phyloP scores from a whole-genome alignment of 2,113 vertebrate genomes.

The Anoplopoma fimbria region DNA sequence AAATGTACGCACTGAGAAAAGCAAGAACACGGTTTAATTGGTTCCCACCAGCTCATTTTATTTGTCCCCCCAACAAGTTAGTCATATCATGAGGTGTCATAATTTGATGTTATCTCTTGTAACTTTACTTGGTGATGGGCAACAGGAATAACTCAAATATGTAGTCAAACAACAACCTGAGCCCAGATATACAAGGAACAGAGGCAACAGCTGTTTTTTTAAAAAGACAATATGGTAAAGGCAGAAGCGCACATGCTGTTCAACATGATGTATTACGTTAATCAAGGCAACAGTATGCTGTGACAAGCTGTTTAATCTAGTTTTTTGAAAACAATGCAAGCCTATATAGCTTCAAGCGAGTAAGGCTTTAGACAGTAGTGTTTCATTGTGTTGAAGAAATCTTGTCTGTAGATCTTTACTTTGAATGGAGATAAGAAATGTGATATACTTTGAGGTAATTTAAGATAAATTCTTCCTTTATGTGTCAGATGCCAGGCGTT shows the following conservation, averaged over 20 bases:
- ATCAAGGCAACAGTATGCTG: constrained; percentile 21
- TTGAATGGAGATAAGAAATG: neutral
- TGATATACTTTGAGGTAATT: neutral
- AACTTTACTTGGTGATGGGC: neutral
- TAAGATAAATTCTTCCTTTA: neutral
- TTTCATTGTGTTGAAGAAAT: neutral
- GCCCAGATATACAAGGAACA: neutral
- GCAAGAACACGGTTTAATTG: neutral
- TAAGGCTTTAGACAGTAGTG: neutral
- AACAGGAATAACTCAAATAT: neutral
- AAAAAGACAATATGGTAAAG: constrained; percentile 32
- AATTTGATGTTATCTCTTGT: neutral
- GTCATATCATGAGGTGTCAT: neutral
- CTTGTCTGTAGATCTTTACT: neutral
- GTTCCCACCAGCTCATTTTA: neutral
- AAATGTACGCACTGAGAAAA: neutral
- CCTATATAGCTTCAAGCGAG: neutral
- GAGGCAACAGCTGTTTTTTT: constrained; percentile 28
- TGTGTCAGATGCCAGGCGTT: neutral
- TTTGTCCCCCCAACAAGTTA: neutral
- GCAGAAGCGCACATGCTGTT: constrained; percentile 20
- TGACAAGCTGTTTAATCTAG: constrained; percentile 16
- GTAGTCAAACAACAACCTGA: neutral
- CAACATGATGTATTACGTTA: constrained; percentile 29
- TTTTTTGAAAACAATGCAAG: constrained; percentile 9